Conservation (phyloP, 2,113 vertebrate species). For the Trematomus loennbergii region DNA sequence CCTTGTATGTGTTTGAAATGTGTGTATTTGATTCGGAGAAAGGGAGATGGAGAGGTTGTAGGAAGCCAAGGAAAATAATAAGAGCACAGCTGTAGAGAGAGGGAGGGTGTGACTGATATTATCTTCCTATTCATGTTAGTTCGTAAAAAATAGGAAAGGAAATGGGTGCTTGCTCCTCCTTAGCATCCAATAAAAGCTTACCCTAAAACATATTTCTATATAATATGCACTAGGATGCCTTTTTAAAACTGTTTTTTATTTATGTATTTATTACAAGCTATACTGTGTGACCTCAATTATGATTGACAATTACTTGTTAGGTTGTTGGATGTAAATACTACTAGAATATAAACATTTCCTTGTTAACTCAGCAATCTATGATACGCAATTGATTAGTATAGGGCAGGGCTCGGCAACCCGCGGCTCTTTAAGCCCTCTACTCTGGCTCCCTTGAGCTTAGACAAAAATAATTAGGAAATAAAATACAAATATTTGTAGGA, state of each 20-base stretch:
- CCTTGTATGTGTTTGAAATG: constrained; percentile 19
- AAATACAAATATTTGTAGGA: too few species aligned
- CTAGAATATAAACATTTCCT: background rate
- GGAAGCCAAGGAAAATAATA: constrained; percentile 50
- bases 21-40: constrained; percentile 40
- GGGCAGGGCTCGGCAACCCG: too few species aligned
- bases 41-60: constrained; percentile 21
- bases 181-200: background rate
- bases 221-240: background rate
- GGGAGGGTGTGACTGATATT: constrained; percentile 38
- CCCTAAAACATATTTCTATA: background rate
- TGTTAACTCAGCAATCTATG: background rate
- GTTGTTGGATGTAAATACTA: too few species aligned
- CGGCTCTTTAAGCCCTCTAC: too few species aligned
- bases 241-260: background rate
- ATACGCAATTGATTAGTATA: background rate
- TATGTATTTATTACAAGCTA: background rate
- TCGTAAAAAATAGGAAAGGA: constrained; percentile 2
- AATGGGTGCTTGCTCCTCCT: background rate
- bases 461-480: too few species aligned
- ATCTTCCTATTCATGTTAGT: constrained; percentile 22
- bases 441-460: too few species aligned
- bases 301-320: too few species aligned
- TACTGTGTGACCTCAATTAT: background rate
- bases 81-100: constrained; percentile 20